Evolutionary conservation across 1,140 invertebrate species (phyloP), one percentile per base, ranked within the genome.

Genomic region (Patella vulgata): DNA sequence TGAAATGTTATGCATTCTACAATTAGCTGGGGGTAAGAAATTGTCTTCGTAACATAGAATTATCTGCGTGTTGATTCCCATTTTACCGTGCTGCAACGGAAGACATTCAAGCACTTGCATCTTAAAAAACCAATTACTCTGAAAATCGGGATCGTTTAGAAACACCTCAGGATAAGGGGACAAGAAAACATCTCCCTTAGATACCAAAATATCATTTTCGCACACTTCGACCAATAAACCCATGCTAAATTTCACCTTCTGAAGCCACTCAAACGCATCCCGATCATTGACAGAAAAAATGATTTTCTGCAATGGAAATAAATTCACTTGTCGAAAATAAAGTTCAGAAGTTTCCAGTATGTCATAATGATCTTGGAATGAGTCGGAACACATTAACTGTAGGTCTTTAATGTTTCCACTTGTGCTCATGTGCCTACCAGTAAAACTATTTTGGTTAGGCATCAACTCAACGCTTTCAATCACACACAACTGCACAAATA

Each of bases 241-340:
- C n/a, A 43, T 40, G 36, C 59, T 67, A 46, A 76, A 81, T 19
- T 72, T 72, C 9, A 64, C 59, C 44, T 67, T 57, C 44, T 72
- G 68, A 14, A 74, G 28, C 70, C 68, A 73, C n/a, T 64, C 44
- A 61, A 70, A 80, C 6, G 69, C 55, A 25, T 70, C 57, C 17
- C 44, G 27, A 51, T 70, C 70, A 19, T 70, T 70, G 23, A 87
- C 87, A 71, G 76, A 66, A 55, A 77, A 68, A 5, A 74, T 65
- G 27, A 79, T 66, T 59, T 69, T 77, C 23, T 68, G 54, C 3
- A 80, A 46, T 9, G 72, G 70, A 54, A 72, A 77, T 12, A 74
- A 30, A 28, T 66, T 39, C 46, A 75, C 52, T 17, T 36, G 42
- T 55, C 62, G 52, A 27, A 76, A 68, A 53, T 63, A 72, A 19